Evolutionary conservation across 2,888 invertebrate species (phyloP).

Genomic region (Heliconius sara): DNA sequence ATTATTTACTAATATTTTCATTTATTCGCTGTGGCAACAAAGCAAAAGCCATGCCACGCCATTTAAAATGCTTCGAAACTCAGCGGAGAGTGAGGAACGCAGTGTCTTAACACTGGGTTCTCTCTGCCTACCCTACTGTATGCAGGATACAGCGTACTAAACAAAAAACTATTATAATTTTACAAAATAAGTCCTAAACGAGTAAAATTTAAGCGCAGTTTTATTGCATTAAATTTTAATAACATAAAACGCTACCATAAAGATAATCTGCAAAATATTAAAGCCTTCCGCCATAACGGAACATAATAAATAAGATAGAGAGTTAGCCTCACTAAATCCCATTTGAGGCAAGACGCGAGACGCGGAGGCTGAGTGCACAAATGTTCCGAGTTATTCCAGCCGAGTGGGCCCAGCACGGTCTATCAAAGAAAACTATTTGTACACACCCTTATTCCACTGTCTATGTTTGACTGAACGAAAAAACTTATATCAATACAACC

Average conservation of each 20-base stretch:
- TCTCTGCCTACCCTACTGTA: too few relatives aligned
- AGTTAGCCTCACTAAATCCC: conserved; percentile 70
- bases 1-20: too few relatives aligned
- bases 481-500: conserved; percentile 50
- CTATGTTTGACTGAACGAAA: conserved; percentile 53
- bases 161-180: too few relatives aligned
- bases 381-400: conserved; percentile 71
- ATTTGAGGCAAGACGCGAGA: conserved; percentile 62
- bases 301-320: conserved; percentile 60
- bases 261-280: conserved; percentile 19
- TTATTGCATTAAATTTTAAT: not conserved
- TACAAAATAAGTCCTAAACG: too few relatives aligned
- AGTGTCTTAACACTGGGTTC: too few relatives aligned
- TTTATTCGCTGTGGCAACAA: too few relatives aligned
- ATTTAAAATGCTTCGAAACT: too few relatives aligned
- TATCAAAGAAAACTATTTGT: conserved; percentile 75
- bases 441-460: conserved; percentile 61
- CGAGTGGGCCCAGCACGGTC: conserved; percentile 62
- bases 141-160: too few relatives aligned
- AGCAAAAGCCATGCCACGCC: too few relatives aligned
- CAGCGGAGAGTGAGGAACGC: too few relatives aligned
- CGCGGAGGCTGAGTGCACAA: conserved; percentile 58
- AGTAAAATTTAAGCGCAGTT: not conserved
- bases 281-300: conserved; percentile 39
- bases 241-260: not conserved